Evolutionary conservation across 1,140 invertebrate genomes (phyloP), one percentile per base, ranked within the genome.

Genomic region (Aphidius ervi): DNA sequence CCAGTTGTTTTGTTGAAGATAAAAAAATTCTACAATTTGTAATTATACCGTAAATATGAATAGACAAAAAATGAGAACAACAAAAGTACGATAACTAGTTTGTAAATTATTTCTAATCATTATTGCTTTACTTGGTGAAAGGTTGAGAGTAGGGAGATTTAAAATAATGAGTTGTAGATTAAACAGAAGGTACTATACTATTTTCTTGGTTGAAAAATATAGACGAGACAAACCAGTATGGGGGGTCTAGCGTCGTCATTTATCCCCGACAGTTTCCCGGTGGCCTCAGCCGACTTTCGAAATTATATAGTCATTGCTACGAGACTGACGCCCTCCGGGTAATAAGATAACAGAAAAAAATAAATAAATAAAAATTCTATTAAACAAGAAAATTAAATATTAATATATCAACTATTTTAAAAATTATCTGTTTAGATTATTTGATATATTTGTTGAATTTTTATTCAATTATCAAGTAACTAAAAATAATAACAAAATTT

Each of bases 221-320:
- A 48, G 6, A 23, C n/a, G 31, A 46, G 60, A 42, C 20, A 23
- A 40, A 20, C 20, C 58, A 41, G 58, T 10, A 52, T 64, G 63
- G 63, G 63, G 58, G 63, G 63, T 61, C 63, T 39, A 56, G 45
- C 31, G 47, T 10, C 58, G 49, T 64, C 58, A 61, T 58, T 60
- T 59, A 57, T 37, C 47, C 49, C 10, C 31, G 56, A 39, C 50
- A 53, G 50, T 64, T 64, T 64, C 63, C 59, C 49, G 63, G 58
- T 61, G 63, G 58, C 50, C 63, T 53, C 42, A 64, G 56, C 37
- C 57, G 55, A 57, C 43, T 54, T 59, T 59, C 49, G 43, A 60
- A 63, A 54, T 63, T 59, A 57, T 43, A 52, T 46, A 56, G 58
- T 63, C 58, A 64, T 64, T 57, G 50, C 52, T 58, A 55, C 57